Conservation (phyloP, 2,113 vertebrate genomes). For the Chloebia gouldiae region DNA sequence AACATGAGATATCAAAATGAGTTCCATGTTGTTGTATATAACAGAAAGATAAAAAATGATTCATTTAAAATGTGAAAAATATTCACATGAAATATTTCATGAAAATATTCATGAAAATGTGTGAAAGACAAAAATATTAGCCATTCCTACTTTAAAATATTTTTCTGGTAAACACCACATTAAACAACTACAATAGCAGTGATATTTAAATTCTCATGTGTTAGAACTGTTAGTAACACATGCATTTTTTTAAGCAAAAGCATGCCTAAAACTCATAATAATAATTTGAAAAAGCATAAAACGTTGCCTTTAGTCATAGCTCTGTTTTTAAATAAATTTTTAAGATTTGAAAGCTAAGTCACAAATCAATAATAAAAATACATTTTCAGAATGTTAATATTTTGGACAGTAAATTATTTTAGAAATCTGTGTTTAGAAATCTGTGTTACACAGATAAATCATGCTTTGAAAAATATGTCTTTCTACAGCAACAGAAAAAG, state of each 20-base stretch:
- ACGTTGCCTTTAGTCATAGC: neutral
- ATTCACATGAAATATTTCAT: too few species aligned
- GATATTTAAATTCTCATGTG: neutral
- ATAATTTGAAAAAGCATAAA: neutral
- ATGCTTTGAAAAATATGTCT: neutral
- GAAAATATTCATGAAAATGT: neutral
- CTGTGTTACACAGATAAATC: neutral
- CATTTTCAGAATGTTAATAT: neutral
- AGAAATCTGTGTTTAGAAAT: neutral
- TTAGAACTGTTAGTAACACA: neutral
- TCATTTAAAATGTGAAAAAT: neutral
- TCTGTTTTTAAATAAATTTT: neutral
- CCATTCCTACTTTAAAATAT: neutral
- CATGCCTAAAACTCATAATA: neutral
- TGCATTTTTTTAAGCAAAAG: neutral
- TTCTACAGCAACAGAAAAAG: neutral
- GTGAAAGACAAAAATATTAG: neutral
- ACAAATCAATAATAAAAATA: neutral
- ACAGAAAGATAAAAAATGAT: neutral
- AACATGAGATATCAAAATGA: neutral
- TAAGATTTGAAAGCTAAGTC: neutral
- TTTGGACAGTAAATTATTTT: neutral
- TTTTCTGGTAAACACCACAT: neutral
- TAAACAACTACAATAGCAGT: neutral
- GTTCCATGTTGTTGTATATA: neutral